phyloP scores from a whole-genome alignment of 1,140 invertebrate genomes.

The Ephestia elutella region DNA sequence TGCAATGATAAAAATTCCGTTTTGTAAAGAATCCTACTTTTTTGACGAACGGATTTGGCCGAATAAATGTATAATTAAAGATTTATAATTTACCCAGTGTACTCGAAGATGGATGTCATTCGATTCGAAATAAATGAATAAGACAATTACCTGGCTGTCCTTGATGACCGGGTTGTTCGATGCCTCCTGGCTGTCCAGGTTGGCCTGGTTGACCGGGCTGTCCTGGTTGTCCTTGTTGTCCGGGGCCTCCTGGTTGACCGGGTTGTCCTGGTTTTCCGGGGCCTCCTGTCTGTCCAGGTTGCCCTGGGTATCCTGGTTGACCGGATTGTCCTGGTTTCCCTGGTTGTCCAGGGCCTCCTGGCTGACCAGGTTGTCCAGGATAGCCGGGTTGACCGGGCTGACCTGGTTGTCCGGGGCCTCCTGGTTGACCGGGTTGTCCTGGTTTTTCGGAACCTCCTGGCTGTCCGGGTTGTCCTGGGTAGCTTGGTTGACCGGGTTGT shows the following conservation, averaged over 20 bases:
- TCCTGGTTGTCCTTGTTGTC: conserved; percentile 20
- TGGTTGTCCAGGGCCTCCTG: conserved; percentile 18
- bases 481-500: conserved; percentile 17
- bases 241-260: conserved; percentile 24
- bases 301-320: conserved; percentile 10
- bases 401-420: conserved; percentile 14
- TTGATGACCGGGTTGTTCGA: conserved; percentile 12
- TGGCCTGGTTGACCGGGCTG: conserved; percentile 11
- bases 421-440: conserved; percentile 19
- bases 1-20: no score
- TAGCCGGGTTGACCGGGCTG: conserved; percentile 14
- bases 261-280: conserved; percentile 23
- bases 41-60: no score
- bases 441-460: conserved; percentile 13
- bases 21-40: no score
- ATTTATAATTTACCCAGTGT: no score
- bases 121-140: no score
- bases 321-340: conserved; percentile 15
- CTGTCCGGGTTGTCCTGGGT: conserved; percentile 17
- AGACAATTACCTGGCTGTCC: conserved; percentile 16
- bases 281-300: conserved; percentile 22
- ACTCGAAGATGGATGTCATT: no score
- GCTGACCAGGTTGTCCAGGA: conserved; percentile 17
- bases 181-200: conserved; percentile 12
- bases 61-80: no score